These are phyloP conservation scores for Amiota mariae DNA, from an alignment of 2,888 invertebrate genomes.

Conservation along the genomic window DNA sequence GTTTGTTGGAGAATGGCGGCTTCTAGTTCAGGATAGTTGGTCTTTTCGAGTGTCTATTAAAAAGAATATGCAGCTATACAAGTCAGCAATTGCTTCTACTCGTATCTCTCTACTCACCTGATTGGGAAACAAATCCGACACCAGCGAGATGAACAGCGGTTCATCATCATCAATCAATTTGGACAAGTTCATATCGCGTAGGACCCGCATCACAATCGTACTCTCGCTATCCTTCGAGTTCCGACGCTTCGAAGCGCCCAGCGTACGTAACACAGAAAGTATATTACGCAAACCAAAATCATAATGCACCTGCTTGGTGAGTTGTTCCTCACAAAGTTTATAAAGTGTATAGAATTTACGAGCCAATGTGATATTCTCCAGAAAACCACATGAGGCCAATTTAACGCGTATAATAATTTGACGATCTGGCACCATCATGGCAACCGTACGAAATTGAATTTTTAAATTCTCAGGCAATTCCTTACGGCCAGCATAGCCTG, in stretches of 20 bases:
- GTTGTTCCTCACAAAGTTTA: slow-evolving; percentile 96
- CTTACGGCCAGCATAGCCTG: slow-evolving; percentile 96
- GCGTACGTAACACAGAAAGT: slow-evolving; percentile 91
- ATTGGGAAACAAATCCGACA: slow-evolving; percentile 96
- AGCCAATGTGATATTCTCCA: slow-evolving; percentile 95
- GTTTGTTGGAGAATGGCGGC: slow-evolving; percentile 90
- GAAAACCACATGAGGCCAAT: slow-evolving; percentile 94
- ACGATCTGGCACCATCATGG: slow-evolving; percentile 99
- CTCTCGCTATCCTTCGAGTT: slow-evolving; percentile 95
- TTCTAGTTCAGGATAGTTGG: slow-evolving; percentile 90
- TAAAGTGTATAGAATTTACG: slow-evolving; percentile 97
- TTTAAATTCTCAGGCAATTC: slow-evolving; percentile 97
- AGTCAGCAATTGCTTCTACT: too few species aligned
- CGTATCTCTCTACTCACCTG: slow-evolving; percentile 74
- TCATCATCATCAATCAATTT: slow-evolving; percentile 98
- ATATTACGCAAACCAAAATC: slow-evolving; percentile 97
- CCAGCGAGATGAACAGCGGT: slow-evolving; percentile 95
- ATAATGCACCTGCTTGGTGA: slow-evolving; percentile 98
- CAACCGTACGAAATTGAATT: slow-evolving; percentile 97
- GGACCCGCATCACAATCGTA: slow-evolving; percentile 96
- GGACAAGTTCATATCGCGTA: slow-evolving; percentile 98
- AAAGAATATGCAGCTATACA: not conserved
- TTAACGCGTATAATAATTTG: slow-evolving; percentile 98
- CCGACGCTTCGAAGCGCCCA: slow-evolving; percentile 92
- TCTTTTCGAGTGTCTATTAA: slow-evolving; percentile 85